phyloP scores from a whole-genome alignment of 2,113 vertebrate genomes.

The Otus sunia region DNA sequence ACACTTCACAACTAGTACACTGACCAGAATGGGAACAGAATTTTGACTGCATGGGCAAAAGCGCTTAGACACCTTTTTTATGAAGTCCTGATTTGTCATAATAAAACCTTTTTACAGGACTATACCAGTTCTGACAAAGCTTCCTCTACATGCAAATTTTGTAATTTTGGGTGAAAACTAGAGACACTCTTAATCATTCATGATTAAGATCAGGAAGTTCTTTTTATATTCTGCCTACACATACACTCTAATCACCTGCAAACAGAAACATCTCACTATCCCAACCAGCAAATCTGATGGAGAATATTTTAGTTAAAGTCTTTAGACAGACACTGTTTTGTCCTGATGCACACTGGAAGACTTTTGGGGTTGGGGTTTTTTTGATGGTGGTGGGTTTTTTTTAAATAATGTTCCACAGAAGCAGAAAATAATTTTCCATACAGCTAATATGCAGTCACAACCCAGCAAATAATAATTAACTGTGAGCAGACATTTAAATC shows the following conservation, averaged over 20 bases:
- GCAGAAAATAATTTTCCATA: neutral
- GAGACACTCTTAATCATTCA: constrained; percentile 10
- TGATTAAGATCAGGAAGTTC: neutral
- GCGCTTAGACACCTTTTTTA: neutral
- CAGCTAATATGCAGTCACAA: neutral
- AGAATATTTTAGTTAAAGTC: neutral
- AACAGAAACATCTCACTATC: neutral
- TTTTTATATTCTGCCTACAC: neutral
- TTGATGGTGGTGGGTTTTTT: neutral
- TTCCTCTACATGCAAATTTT: neutral
- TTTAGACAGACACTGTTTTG: neutral
- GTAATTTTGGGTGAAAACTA: constrained; percentile 11
- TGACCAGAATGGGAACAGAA: neutral
- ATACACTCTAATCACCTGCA: neutral
- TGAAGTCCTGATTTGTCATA: neutral
- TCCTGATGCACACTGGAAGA: neutral
- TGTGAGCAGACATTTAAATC: neutral
- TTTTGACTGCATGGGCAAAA: neutral
- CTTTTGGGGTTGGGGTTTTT: neutral
- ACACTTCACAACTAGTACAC: neutral
- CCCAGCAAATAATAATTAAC: neutral
- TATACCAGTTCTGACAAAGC: neutral
- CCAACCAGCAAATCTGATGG: rapidly evolving
- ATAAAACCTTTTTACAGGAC: neutral
- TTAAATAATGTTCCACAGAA: neutral